Conservation (phyloP, 2,797 vertebrate species). For the Oreonectes daqikongensis region DNA sequence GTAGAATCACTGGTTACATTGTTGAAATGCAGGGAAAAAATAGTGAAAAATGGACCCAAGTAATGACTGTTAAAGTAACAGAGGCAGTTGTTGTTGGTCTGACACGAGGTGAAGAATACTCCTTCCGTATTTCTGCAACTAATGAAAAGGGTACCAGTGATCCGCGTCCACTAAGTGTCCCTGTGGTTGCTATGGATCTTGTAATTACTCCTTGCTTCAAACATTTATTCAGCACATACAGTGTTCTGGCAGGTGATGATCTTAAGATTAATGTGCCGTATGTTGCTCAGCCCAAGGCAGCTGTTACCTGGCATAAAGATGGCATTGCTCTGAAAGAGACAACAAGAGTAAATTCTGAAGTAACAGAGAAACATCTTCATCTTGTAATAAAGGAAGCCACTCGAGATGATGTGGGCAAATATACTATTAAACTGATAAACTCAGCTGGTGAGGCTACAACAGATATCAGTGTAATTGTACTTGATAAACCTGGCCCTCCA, state of each 20-base stretch:
- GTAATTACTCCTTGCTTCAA: conserved; percentile 92
- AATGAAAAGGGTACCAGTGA: conserved; percentile 98
- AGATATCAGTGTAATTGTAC: conserved; percentile 87
- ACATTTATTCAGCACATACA: conserved; percentile 88
- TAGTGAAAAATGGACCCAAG: conserved; percentile 94
- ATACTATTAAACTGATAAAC: conserved; percentile 88
- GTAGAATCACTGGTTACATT: conserved; percentile 93
- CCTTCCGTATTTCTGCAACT: conserved; percentile 91
- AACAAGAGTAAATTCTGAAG: conserved; percentile 92
- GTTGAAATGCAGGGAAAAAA: conserved; percentile 98
- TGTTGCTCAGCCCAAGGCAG: conserved; percentile 86
- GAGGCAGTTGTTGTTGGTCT: conserved; percentile 87
- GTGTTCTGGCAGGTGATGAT: conserved; percentile 93
- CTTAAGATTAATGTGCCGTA: conserved; percentile 94
- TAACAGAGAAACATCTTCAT: conserved; percentile 81
- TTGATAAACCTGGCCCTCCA: conserved; percentile 97
- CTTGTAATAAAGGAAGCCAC: conserved; percentile 93
- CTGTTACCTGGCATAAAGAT: conserved; percentile 90
- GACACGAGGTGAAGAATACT: conserved; percentile 95
- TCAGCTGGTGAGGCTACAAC: conserved; percentile 86
- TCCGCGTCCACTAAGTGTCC: conserved; percentile 87
- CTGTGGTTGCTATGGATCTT: conserved; percentile 94
- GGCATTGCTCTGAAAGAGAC: conserved; percentile 88
- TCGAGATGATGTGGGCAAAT: conserved; percentile 92
- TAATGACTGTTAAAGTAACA: conserved; percentile 90